Evolutionary conservation across 2,888 invertebrate genomes (phyloP).

Genomic region (Ptilodon capucinus): DNA sequence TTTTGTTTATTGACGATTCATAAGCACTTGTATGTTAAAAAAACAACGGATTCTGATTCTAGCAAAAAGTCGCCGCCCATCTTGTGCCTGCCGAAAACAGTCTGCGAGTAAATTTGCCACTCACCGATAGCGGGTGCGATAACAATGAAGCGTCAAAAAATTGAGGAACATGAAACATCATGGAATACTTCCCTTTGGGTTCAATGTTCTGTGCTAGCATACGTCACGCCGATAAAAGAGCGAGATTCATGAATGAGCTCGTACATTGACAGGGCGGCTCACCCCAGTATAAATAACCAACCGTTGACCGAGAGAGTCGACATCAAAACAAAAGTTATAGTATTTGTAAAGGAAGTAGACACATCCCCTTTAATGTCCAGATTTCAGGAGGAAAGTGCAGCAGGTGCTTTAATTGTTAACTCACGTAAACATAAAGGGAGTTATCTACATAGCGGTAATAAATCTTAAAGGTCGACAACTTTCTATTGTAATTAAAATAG

Average conservation of each 20-base stretch:
- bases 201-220: slow-evolving; percentile 67
- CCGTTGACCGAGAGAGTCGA: slow-evolving; percentile 26
- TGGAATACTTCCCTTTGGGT: slow-evolving; percentile 75
- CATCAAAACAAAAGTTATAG: slow-evolving; percentile 27
- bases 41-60: too few species aligned
- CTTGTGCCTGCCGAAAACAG: too few species aligned
- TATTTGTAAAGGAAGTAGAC: slow-evolving; percentile 8
- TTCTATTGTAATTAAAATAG: too few species aligned
- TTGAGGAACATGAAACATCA: slow-evolving; percentile 68
- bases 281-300: slow-evolving; percentile 57
- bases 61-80: too few species aligned
- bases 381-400: too few species aligned
- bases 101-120: neutral
- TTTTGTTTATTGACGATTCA: too few species aligned
- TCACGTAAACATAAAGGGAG: neutral
- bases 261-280: slow-evolving; percentile 72
- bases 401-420: neutral
- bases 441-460: too few species aligned
- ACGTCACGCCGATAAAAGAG: slow-evolving; percentile 75
- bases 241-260: slow-evolving; percentile 65
- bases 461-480: too few species aligned
- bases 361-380: neutral
- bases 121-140: slow-evolving; percentile 26
- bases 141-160: slow-evolving; percentile 59
- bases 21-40: too few species aligned